A percentile compares a stretch with the other conserved stretches of the same genome.
phyloP scores from a whole-genome alignment of 1,140 invertebrate genomes.

The Philotrypesis tridentata region DNA sequence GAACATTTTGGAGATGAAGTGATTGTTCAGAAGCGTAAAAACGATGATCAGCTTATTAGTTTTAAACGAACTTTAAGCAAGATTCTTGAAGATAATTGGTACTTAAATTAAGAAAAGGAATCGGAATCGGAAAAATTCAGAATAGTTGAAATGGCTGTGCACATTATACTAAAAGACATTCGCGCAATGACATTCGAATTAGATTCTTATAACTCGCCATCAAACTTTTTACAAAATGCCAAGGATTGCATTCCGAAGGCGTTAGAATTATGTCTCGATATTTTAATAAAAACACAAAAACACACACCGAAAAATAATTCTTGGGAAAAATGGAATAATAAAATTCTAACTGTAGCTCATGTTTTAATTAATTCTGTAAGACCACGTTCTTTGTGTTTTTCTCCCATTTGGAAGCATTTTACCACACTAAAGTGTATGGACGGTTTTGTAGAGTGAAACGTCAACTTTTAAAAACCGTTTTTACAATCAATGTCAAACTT shows the following conservation, averaged over 20 bases:
- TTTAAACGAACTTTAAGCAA: slow-evolving; percentile 38
- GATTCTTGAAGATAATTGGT: slow-evolving; percentile 46
- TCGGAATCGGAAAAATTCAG: slow-evolving; percentile 42
- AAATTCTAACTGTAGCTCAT: slow-evolving; percentile 46
- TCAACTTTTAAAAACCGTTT: no score
- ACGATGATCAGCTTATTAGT: no score
- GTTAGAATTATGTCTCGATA: slow-evolving; percentile 28
- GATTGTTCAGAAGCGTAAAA: no score
- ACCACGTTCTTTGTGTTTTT: slow-evolving; percentile 53
- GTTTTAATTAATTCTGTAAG: slow-evolving; percentile 51
- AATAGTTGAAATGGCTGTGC: slow-evolving; percentile 56
- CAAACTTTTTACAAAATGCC: slow-evolving; percentile 36
- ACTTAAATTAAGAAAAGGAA: slow-evolving; percentile 30
- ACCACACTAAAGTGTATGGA: no score
- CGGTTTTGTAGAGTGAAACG: no score
- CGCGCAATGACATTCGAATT: slow-evolving; percentile 48
- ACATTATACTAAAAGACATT: slow-evolving; percentile 58
- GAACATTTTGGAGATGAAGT: slow-evolving; percentile 9
- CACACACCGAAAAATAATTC: not conserved
- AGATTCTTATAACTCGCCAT: slow-evolving; percentile 46
- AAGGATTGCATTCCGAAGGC: slow-evolving; percentile 28
- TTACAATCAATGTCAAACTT: no score
- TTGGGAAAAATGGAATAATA: no score
- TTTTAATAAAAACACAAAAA: slow-evolving; percentile 32
- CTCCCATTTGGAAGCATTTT: no score